Percentiles rank a stretch among this genome's conserved stretches.
phyloP scores from a whole-genome alignment of 1,140 invertebrate genomes.

The Bradysia coprophila region DNA sequence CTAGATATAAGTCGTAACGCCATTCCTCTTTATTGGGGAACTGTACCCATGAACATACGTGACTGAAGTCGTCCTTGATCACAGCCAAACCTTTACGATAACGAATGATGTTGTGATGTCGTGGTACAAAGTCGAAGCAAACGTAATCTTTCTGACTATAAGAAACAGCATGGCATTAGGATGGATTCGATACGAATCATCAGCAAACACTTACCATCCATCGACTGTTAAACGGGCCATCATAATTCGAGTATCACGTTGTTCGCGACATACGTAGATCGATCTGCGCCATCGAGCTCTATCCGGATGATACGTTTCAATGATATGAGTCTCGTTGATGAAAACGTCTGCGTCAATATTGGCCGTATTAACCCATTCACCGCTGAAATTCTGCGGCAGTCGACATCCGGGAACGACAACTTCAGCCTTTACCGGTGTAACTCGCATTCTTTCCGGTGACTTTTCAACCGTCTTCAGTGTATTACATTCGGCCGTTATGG shows the following conservation, averaged over 20 bases:
- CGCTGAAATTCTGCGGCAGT: slow-evolving; percentile 82
- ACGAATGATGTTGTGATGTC: slow-evolving; percentile 87
- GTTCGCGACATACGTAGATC: slow-evolving; percentile 87
- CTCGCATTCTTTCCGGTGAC: slow-evolving; percentile 71
- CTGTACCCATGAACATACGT: slow-evolving; percentile 86
- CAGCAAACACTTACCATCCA: slow-evolving; percentile 49
- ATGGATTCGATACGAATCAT: slow-evolving; percentile 1
- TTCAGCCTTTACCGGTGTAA: slow-evolving; percentile 70
- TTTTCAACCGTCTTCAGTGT: slow-evolving; percentile 82
- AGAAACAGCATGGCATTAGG: slow-evolving; percentile 6
- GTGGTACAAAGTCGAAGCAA: slow-evolving; percentile 89
- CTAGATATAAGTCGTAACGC: slow-evolving; percentile 77
- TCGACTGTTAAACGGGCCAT: slow-evolving; percentile 92
- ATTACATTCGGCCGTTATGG: slow-evolving; percentile 84
- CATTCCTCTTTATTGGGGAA: slow-evolving; percentile 69
- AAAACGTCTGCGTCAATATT: slow-evolving; percentile 86
- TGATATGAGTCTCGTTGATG: slow-evolving; percentile 92
- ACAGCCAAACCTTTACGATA: slow-evolving; percentile 80
- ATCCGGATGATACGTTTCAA: slow-evolving; percentile 88
- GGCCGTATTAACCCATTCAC: slow-evolving; percentile 92
- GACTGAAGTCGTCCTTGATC: slow-evolving; percentile 76
- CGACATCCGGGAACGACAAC: slow-evolving; percentile 78
- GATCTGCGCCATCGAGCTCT: slow-evolving; percentile 69
- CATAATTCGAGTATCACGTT: slow-evolving; percentile 72
- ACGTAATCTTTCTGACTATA: slow-evolving; percentile 91